Evolutionary conservation across 1,140 invertebrate species (phyloP).

Genomic region (Mya arenaria): DNA sequence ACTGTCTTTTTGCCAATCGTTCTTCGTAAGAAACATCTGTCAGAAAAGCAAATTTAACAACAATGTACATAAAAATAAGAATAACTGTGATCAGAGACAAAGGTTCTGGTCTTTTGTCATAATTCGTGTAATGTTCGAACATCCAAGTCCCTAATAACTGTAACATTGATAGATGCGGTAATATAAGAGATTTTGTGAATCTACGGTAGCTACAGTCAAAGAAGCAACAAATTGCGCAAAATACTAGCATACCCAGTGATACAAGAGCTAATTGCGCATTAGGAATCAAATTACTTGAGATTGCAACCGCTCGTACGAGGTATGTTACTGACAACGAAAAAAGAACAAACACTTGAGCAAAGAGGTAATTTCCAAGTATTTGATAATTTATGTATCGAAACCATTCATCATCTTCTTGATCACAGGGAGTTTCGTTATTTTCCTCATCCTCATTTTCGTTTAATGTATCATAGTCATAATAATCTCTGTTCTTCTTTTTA

Average conservation of each 20-base stretch:
- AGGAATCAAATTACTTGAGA: background rate
- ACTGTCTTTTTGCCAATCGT: background rate
- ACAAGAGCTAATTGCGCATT: background rate
- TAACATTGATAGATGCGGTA: background rate
- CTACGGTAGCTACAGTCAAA: background rate
- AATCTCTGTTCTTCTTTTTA: constrained; percentile 1
- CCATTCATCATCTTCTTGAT: background rate
- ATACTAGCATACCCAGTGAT: background rate
- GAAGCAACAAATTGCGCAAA: background rate
- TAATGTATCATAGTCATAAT: background rate
- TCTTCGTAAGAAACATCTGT: background rate
- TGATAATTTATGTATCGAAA: background rate
- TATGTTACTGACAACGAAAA: background rate
- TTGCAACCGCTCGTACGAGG: background rate
- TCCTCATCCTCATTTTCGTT: background rate
- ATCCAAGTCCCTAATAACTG: background rate
- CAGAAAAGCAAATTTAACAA: background rate
- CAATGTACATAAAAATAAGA: constrained; percentile 1
- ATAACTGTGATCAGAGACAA: background rate
- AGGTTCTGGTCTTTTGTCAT: constrained; percentile 7
- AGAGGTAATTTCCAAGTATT: constrained; percentile 6
- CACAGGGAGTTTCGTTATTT: background rate
- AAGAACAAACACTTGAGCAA: background rate
- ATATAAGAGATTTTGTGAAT: background rate
- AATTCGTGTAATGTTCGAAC: background rate